Evolutionary conservation across 2,888 invertebrate genomes (phyloP).

Genomic region (Chorisops tibialis): DNA sequence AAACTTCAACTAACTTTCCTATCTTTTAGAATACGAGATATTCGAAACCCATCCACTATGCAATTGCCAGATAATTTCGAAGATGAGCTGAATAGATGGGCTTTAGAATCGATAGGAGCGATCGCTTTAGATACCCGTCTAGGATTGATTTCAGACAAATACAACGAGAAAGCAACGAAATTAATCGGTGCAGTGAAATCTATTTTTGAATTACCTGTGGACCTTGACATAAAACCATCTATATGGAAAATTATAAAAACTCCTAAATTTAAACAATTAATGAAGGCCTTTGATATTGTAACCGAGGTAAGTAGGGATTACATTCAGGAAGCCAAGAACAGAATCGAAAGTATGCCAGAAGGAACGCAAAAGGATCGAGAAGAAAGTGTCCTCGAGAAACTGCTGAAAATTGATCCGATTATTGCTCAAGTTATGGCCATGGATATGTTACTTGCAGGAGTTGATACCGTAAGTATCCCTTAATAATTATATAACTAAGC

Average conservation of each 20-base stretch:
- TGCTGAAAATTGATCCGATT: constrained; percentile 47
- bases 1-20: not conserved
- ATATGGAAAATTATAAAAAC: constrained; percentile 44
- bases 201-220: constrained; percentile 42
- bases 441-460: constrained; percentile 39
- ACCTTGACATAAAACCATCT: constrained; percentile 46
- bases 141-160: constrained; percentile 48
- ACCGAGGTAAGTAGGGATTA: constrained; percentile 39
- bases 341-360: constrained; percentile 36
- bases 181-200: constrained; percentile 39
- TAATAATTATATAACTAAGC: not conserved
- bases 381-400: constrained; percentile 54
- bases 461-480: constrained; percentile 37
- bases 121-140: constrained; percentile 50
- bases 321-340: constrained; percentile 42
- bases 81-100: constrained; percentile 56
- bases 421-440: constrained; percentile 38
- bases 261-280: constrained; percentile 35
- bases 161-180: constrained; percentile 48
- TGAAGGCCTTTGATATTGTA: constrained; percentile 35
- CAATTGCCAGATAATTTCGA: constrained; percentile 53
- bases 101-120: constrained; percentile 56
- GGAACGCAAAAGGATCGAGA: constrained; percentile 35
- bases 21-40: constrained; percentile 45
- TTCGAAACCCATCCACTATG: constrained; percentile 41